These are phyloP conservation scores for Punctoribates punctum DNA, from an alignment of 2,888 invertebrate genomes.

Conservation along the genomic window DNA sequence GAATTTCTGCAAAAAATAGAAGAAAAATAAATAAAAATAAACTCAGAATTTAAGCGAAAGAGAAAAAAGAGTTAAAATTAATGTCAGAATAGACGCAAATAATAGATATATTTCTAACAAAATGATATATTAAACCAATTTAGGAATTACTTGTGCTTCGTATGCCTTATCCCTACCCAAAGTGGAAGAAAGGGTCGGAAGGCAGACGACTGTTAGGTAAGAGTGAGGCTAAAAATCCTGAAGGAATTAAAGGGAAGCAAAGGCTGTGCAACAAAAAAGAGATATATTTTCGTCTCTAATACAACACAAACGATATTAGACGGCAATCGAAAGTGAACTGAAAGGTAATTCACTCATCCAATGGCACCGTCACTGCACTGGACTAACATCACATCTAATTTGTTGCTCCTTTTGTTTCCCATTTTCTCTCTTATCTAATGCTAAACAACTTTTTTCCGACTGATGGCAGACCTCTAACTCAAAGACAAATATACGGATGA, in stretches of 20 bases:
- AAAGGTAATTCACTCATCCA: slow-evolving; percentile 23
- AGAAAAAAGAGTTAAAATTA: neutral
- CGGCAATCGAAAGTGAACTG: neutral
- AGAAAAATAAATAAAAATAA: neutral
- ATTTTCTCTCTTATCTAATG: neutral
- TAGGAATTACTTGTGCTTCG: neutral
- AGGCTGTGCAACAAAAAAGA: neutral
- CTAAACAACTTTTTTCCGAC: neutral
- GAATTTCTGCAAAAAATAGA: neutral
- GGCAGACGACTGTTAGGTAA: neutral
- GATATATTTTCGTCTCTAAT: neutral
- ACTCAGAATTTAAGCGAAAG: neutral
- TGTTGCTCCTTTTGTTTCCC: neutral
- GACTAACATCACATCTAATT: slow-evolving; percentile 4
- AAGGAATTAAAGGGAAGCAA: neutral
- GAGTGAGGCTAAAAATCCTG: neutral
- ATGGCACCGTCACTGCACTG: neutral
- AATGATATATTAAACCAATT: slow-evolving; percentile 30
- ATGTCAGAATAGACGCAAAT: neutral
- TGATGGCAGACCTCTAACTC: neutral
- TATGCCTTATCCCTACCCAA: neutral
- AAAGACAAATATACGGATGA: neutral
- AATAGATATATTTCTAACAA: neutral
- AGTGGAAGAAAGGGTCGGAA: neutral
- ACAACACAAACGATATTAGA: neutral